These are phyloP conservation scores for Gisinianus flammeolus DNA, from an alignment of 2,888 invertebrate species.

Conservation along the genomic window DNA sequence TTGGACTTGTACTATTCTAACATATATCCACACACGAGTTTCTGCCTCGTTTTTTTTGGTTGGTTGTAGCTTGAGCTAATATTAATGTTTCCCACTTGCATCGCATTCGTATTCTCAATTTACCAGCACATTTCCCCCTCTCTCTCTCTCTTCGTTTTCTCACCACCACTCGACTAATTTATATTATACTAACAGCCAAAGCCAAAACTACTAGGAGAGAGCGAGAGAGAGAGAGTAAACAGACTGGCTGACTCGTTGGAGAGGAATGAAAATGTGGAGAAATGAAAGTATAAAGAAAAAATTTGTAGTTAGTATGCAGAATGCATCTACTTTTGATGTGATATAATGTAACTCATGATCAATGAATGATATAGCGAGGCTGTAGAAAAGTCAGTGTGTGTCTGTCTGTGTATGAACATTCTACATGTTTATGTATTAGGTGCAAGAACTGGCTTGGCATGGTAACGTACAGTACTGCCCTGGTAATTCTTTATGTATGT, in stretches of 20 bases:
- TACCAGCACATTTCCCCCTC: neutral
- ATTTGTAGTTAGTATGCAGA: neutral
- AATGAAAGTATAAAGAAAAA: too few relatives aligned
- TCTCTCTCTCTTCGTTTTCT: neutral
- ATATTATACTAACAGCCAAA: neutral
- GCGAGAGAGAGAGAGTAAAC: neutral
- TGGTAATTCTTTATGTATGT: neutral
- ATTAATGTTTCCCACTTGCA: neutral
- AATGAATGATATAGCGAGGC: neutral
- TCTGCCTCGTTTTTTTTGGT: too few relatives aligned
- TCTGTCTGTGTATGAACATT: too few relatives aligned
- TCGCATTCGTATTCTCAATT: neutral
- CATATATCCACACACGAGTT: neutral
- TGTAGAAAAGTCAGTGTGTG: neutral
- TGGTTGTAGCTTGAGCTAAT: neutral
- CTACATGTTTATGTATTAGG: neutral
- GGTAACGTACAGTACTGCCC: neutral
- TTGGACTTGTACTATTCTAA: neutral
- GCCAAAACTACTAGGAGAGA: too few relatives aligned
- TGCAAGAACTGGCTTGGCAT: neutral
- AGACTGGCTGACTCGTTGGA: neutral
- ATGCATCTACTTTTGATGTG: slow-evolving; percentile 16
- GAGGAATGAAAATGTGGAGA: neutral
- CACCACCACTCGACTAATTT: neutral
- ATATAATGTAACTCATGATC: slow-evolving; percentile 16